Percentiles rank a stretch among this genome's conserved stretches.
Conservation (phyloP, 2,888 invertebrate genomes). For the Cryptocephalus primarius region DNA sequence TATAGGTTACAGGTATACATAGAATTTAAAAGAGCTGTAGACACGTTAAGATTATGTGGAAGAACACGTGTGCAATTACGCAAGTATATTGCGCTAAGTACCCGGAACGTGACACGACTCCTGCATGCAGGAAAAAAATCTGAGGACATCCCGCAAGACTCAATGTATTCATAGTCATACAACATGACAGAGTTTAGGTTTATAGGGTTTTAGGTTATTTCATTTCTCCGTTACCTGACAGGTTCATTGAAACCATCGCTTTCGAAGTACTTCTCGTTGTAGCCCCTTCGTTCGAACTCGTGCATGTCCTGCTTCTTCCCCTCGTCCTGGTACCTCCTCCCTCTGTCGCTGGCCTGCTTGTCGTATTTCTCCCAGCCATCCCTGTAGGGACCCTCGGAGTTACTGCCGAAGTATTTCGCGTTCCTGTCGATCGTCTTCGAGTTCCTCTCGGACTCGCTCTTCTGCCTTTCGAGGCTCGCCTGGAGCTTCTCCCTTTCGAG, state of each 20-base stretch:
- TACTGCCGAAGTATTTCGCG: constrained; percentile 6
- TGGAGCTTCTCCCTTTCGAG: too few species aligned
- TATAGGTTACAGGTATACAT: not conserved
- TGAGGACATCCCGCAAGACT: too few species aligned
- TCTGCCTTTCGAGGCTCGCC: constrained; percentile 14
- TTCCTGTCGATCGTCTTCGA: constrained; percentile 4
- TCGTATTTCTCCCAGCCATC: constrained; percentile 9
- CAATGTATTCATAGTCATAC: too few species aligned
- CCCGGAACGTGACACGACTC: too few species aligned
- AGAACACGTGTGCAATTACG: too few species aligned
- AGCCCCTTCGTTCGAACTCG: constrained; percentile 9
- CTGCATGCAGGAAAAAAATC: too few species aligned
- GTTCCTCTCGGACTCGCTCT: constrained; percentile 11
- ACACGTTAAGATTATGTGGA: too few species aligned
- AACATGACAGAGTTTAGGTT: too few species aligned
- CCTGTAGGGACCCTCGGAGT: constrained; percentile 9
- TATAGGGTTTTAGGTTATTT: too few species aligned
- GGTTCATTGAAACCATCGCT: constrained; percentile 30
- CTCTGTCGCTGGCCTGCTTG: not conserved
- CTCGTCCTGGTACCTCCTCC: constrained; percentile 9
- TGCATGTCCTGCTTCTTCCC: constrained; percentile 15
- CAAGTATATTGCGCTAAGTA: too few species aligned
- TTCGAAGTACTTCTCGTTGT: constrained; percentile 25
- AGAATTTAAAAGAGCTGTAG: too few species aligned
- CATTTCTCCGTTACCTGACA: not conserved